These are phyloP conservation scores for Trilocha varians DNA, from an alignment of 2,888 invertebrate species.

Conservation along the genomic window DNA sequence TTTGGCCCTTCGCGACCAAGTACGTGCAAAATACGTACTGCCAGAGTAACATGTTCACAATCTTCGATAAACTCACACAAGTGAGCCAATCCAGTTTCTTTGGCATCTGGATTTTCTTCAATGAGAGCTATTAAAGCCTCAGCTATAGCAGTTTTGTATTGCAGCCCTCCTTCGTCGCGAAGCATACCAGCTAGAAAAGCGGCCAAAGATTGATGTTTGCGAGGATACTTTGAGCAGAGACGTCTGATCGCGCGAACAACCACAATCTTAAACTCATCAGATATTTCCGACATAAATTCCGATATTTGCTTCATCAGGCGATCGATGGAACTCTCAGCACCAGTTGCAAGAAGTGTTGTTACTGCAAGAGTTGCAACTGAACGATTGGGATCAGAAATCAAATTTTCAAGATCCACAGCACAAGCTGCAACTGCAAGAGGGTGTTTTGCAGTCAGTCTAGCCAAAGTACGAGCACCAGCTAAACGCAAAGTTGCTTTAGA, in stretches of 20 bases:
- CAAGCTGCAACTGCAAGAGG: slow-evolving; percentile 98
- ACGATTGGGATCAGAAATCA: slow-evolving; percentile 97
- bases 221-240: slow-evolving; percentile 94
- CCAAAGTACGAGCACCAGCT: slow-evolving; percentile 98
- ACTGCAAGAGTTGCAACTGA: slow-evolving; percentile 99
- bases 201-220: slow-evolving; percentile 96
- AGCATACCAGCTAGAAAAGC: slow-evolving; percentile 98
- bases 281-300: slow-evolving; percentile 98
- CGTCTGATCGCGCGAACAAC: slow-evolving; percentile 95
- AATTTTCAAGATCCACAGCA: slow-evolving; percentile 96
- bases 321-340: slow-evolving; percentile 98
- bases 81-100: slow-evolving; percentile 96
- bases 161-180: slow-evolving; percentile 96
- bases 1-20: slow-evolving; percentile 97
- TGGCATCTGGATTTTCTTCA: slow-evolving; percentile 98
- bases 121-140: slow-evolving; percentile 98
- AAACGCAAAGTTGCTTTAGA: slow-evolving; percentile 95
- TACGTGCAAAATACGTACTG: slow-evolving; percentile 95
- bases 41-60: slow-evolving; percentile 97
- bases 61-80: slow-evolving; percentile 99
- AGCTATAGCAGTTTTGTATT: slow-evolving; percentile 98
- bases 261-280: slow-evolving; percentile 99
- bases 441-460: slow-evolving; percentile 96
- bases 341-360: slow-evolving; percentile 97
- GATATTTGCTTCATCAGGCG: slow-evolving; percentile 99